phyloP scores from a whole-genome alignment of 2,888 invertebrate genomes.

The Polydrusus cervinus region DNA sequence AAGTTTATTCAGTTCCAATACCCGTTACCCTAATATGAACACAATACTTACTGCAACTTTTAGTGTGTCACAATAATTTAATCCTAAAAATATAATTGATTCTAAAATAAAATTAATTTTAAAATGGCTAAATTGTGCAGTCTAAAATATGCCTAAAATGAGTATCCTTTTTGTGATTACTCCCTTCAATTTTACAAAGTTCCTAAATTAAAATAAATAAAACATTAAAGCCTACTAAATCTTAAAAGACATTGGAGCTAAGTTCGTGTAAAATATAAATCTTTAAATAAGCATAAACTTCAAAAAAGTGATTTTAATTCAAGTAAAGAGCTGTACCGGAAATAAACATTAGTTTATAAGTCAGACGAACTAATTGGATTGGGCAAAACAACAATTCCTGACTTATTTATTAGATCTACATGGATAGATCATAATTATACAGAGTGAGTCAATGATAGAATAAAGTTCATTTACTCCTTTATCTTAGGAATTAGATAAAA shows the following conservation, averaged over 20 bases:
- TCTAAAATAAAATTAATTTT: background rate
- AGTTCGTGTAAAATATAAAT: background rate
- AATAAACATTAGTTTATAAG: background rate
- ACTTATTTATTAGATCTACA: too few relatives aligned
- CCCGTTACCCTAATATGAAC: background rate
- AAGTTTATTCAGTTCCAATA: too few relatives aligned
- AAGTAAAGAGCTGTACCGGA: background rate
- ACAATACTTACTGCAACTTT: background rate
- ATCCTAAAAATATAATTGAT: background rate
- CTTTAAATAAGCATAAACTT: background rate
- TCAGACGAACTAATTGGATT: too few relatives aligned
- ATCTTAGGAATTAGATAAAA: too few relatives aligned
- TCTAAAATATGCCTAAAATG: conserved; percentile 1
- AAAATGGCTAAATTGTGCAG: conserved; percentile 16
- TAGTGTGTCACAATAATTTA: background rate
- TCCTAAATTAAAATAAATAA: conserved; percentile 18
- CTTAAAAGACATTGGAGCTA: background rate
- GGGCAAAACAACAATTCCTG: too few relatives aligned
- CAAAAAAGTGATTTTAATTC: background rate
- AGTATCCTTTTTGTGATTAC: conserved; percentile 7
- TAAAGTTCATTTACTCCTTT: too few relatives aligned
- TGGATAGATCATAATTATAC: too few relatives aligned
- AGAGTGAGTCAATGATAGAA: too few relatives aligned
- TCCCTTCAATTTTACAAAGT: background rate
- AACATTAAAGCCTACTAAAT: conserved; percentile 11